These are phyloP conservation scores for Peromyscus maniculatus DNA, from an alignment of 2,113 vertebrate species.

Conservation along the genomic window DNA sequence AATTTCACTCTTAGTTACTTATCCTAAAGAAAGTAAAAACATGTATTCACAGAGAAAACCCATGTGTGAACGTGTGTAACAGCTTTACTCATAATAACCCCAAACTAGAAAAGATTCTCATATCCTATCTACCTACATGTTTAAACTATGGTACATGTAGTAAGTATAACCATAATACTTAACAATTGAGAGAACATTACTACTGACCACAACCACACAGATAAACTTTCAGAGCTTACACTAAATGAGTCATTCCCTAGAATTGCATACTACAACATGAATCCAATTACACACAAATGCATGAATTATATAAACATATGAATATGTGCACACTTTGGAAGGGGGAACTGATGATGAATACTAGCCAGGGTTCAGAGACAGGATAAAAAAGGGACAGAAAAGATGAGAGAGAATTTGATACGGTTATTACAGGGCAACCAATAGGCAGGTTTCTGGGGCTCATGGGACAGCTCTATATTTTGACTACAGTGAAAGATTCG, in stretches of 20 bases:
- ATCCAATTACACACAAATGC: background rate
- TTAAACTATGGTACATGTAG: background rate
- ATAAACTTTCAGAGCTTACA: background rate
- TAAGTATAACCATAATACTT: background rate
- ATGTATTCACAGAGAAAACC: background rate
- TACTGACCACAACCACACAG: background rate
- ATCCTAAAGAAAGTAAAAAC: background rate
- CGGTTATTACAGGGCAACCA: background rate
- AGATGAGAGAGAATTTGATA: fast-evolving
- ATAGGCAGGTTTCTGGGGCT: background rate
- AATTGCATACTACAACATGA: background rate
- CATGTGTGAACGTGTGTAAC: background rate
- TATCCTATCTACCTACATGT: background rate
- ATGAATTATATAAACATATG: background rate
- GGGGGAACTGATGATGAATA: background rate
- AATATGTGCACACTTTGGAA: background rate
- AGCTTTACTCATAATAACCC: background rate
- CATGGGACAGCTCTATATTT: background rate
- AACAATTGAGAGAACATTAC: background rate
- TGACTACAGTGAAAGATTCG: background rate
- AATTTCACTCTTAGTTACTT: background rate
- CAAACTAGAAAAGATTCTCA: background rate
- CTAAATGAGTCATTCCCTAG: background rate
- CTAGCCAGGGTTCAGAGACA: background rate
- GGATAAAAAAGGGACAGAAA: background rate